These are phyloP conservation scores for Rhodeus uyekii DNA, from an alignment of 2,797 vertebrate genomes.

Conservation along the genomic window DNA sequence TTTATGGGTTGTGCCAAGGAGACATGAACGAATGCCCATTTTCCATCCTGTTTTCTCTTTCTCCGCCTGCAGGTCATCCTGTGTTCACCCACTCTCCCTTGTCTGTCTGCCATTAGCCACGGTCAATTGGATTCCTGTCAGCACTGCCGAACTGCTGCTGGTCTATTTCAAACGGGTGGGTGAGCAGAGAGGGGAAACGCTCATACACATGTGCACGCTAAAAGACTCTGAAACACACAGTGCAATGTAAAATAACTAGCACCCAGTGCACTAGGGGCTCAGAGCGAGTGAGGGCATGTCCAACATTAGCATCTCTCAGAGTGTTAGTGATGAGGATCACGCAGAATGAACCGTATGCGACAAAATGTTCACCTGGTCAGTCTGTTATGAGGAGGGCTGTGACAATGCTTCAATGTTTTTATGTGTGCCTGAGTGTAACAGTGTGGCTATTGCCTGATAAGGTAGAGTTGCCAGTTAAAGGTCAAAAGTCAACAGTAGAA, in stretches of 20 bases:
- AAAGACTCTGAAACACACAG: slow-evolving; percentile 30
- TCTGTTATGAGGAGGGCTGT: not conserved
- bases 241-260: slow-evolving; percentile 9
- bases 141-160: slow-evolving; percentile 74
- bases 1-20: slow-evolving; percentile 12
- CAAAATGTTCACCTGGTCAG: slow-evolving; percentile 6
- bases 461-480: slow-evolving; percentile 18
- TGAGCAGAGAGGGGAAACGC: slow-evolving; percentile 61
- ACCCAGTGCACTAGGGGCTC: slow-evolving; percentile 36
- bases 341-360: slow-evolving; percentile 21
- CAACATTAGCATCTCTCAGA: slow-evolving; percentile 68
- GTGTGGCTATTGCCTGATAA: not conserved
- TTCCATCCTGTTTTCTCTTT: slow-evolving; percentile 50
- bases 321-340: slow-evolving; percentile 9
- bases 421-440: slow-evolving; percentile 43
- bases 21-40: slow-evolving; percentile 60
- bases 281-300: slow-evolving; percentile 58
- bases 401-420: not conserved
- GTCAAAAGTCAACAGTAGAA: slow-evolving; percentile 35
- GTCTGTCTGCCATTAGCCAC: slow-evolving; percentile 77
- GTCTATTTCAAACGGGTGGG: slow-evolving; percentile 76
- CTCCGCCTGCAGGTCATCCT: slow-evolving; percentile 70
- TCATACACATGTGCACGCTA: not conserved
- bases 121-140: slow-evolving; percentile 82
- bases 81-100: slow-evolving; percentile 66